A percentile compares a stretch with the other conserved stretches of the same genome.
Conservation (phyloP, 2,797 vertebrate genomes). For the Hippoglossus hippoglossus region DNA sequence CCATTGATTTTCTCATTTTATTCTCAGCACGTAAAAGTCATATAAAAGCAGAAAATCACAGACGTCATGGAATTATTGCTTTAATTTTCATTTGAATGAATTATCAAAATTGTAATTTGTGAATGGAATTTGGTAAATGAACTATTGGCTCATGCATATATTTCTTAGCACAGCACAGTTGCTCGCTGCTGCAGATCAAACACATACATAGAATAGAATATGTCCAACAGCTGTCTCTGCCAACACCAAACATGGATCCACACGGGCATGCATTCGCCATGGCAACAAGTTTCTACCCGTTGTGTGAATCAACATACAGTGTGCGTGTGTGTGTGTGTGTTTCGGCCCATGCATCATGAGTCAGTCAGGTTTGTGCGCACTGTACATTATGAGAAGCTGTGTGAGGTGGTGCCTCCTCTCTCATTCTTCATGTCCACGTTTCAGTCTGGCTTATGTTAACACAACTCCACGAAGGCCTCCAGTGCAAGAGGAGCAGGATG, state of each 20-base stretch:
- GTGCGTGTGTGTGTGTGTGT: constrained; percentile 15
- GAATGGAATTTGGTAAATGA: background rate
- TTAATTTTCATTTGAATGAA: background rate
- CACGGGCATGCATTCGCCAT: constrained; percentile 60
- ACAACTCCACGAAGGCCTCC: constrained; percentile 3
- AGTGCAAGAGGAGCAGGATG: constrained; percentile 19
- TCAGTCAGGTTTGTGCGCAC: constrained; percentile 3
- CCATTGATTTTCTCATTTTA: background rate
- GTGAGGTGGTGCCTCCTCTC: background rate
- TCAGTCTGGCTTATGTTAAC: constrained; percentile 22
- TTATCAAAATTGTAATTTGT: constrained; percentile 1
- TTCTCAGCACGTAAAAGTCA: background rate
- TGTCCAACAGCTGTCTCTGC: constrained; percentile 24
- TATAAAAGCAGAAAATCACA: no score
- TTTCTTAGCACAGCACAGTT: background rate
- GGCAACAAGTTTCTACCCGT: constrained; percentile 61
- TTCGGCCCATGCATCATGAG: constrained; percentile 18
- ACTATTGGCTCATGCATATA: background rate
- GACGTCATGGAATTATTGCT: background rate
- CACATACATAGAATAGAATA: background rate
- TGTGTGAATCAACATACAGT: constrained; percentile 14
- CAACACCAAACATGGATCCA: constrained; percentile 17
- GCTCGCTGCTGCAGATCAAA: background rate
- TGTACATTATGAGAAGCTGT: constrained; percentile 4
- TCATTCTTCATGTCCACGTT: constrained; percentile 13